phyloP scores from a whole-genome alignment of 2,797 vertebrate genomes.

The Balearica regulorum region DNA sequence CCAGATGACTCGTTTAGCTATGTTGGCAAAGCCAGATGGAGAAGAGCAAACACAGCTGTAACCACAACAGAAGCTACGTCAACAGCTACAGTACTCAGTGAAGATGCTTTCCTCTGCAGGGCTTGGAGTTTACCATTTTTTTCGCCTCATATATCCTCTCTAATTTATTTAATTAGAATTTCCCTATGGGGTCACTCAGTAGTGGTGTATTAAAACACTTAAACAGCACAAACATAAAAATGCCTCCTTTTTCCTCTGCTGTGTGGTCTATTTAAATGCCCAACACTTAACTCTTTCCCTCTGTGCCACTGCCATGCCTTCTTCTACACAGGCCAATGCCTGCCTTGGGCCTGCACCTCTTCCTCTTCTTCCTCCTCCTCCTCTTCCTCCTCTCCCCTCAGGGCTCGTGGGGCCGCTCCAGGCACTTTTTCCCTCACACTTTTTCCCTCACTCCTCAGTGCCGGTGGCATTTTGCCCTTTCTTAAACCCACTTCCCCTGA shows the following conservation, averaged over 20 bases:
- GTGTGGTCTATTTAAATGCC: background rate
- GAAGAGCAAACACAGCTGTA: background rate
- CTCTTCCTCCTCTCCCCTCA: background rate
- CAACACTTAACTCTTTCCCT: background rate
- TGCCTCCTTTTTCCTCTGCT: background rate
- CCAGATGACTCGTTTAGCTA: background rate
- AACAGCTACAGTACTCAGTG: background rate
- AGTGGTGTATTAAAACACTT: background rate
- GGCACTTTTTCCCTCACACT: background rate
- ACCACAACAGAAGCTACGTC: background rate
- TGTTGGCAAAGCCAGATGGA: background rate
- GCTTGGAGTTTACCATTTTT: background rate
- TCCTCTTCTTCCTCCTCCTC: background rate
- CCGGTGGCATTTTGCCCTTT: background rate
- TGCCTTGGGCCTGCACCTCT: background rate
- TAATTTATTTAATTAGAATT: background rate
- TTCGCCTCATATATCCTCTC: background rate
- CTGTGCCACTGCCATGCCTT: background rate
- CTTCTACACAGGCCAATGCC: background rate
- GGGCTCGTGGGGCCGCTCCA: background rate
- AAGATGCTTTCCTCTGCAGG: background rate
- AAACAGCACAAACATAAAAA: background rate
- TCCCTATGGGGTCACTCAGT: background rate
- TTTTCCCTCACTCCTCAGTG: background rate
- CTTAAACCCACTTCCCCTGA: fast-evolving